Evolutionary conservation across 2,113 vertebrate genomes (phyloP).

Genomic region (Miniopterus natalensis): DNA sequence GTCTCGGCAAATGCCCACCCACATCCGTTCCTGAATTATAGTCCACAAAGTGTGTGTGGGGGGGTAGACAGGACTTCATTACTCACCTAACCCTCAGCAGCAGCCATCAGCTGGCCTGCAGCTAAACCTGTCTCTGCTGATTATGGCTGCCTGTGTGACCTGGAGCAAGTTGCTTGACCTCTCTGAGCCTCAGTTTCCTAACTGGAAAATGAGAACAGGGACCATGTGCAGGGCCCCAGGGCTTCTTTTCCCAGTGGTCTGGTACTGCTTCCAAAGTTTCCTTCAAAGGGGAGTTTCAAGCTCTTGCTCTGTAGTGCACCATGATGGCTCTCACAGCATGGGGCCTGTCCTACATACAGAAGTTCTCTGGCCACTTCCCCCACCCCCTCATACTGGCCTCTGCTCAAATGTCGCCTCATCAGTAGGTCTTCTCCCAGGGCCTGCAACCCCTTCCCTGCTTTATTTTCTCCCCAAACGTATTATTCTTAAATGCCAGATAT

Average conservation of each 20-base stretch:
- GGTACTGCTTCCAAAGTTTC: not conserved
- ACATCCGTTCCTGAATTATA: not conserved
- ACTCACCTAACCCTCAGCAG: not conserved
- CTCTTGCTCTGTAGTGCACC: not conserved
- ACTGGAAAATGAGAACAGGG: not conserved
- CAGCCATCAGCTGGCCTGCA: not conserved
- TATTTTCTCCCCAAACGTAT: not conserved
- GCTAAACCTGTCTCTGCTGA: not conserved
- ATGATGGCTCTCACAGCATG: not conserved
- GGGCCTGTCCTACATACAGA: not conserved
- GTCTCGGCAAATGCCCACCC: not conserved
- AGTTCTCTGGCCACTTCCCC: not conserved
- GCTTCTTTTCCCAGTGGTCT: not conserved
- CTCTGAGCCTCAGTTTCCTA: slow-evolving; percentile 49
- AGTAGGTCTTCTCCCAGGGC: not conserved
- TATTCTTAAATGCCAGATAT: not conserved
- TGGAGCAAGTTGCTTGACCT: not conserved
- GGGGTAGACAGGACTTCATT: not conserved
- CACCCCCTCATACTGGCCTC: not conserved
- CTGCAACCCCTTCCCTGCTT: not conserved
- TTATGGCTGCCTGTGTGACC: not conserved
- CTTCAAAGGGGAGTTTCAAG: not conserved
- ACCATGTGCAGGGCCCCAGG: no score
- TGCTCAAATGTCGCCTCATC: not conserved
- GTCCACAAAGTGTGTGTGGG: not conserved